Evolutionary conservation across 2,113 vertebrate genomes (phyloP).

Genomic region (Struthidea cinerea): DNA sequence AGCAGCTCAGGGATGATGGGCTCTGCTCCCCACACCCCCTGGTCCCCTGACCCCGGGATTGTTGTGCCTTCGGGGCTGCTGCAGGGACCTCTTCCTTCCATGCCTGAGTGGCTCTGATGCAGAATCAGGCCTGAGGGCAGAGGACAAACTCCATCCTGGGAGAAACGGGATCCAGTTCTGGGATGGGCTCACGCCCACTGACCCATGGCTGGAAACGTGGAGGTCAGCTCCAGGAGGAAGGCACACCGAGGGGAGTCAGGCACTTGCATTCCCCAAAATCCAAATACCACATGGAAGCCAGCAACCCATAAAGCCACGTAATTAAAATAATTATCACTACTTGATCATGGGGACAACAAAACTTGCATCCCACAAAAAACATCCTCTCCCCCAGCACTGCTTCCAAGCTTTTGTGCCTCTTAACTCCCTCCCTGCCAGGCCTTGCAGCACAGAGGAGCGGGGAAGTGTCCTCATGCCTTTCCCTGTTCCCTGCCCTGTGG

Average conservation of each 20-base stretch:
- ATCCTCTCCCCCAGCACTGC: not conserved
- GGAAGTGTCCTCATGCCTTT: not conserved
- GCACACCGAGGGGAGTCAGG: accelerated
- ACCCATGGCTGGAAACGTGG: accelerated
- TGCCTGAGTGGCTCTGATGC: not conserved
- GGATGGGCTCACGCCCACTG: not conserved
- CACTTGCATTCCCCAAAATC: not conserved
- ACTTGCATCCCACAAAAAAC: not conserved
- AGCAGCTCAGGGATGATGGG: not conserved
- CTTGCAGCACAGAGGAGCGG: not conserved
- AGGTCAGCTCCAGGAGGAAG: not conserved
- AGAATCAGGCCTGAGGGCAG: not conserved
- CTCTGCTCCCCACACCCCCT: not conserved
- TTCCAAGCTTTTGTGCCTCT: not conserved
- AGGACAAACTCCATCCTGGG: not conserved
- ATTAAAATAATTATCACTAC: not conserved
- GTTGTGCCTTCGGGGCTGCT: not conserved
- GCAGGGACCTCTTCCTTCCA: not conserved
- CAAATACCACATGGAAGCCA: not conserved
- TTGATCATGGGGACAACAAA: too few species aligned
- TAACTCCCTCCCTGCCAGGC: not conserved
- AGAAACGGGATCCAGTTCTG: not conserved
- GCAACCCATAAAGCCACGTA: accelerated
- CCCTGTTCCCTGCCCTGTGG: not conserved
- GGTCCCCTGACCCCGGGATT: not conserved